Percentiles rank a stretch among this genome's conserved stretches.
Evolutionary conservation across 1,140 invertebrate genomes (phyloP).

Genomic region (Brachionus calyciflorus): DNA sequence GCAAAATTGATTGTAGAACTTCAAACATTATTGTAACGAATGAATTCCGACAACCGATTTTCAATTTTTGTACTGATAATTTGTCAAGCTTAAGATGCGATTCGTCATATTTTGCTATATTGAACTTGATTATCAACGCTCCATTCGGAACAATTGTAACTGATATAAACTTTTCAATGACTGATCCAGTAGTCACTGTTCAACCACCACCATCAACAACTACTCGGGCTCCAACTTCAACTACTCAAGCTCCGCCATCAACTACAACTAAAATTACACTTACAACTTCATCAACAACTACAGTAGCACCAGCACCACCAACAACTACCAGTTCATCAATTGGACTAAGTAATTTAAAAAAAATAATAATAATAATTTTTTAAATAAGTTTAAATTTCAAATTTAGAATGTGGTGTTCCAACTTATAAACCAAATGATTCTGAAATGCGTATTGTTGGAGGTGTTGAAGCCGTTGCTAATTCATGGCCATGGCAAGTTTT

Average conservation of each 20-base stretch:
- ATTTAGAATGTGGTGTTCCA: slow-evolving; percentile 4
- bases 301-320: background rate
- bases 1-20: background rate
- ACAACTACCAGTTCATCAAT: background rate
- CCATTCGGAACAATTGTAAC: background rate
- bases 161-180: background rate
- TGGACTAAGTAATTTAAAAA: background rate
- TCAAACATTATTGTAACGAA: slow-evolving; percentile 11
- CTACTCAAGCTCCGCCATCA: slow-evolving; percentile 5
- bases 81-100: background rate
- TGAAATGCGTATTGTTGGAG: slow-evolving; percentile 48
- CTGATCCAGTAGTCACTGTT: background rate
- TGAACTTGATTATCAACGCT: background rate
- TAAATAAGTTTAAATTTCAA: background rate
- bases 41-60: background rate
- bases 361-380: background rate
- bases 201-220: background rate
- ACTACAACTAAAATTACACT: background rate
- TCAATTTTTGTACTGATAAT: background rate
- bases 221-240: too few relatives aligned
- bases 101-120: background rate
- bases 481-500: slow-evolving; percentile 49
- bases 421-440: background rate
- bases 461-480: slow-evolving; percentile 47
- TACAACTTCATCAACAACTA: background rate